Conservation (phyloP, 2,113 vertebrate genomes). For the Pelecanus crispus region DNA sequence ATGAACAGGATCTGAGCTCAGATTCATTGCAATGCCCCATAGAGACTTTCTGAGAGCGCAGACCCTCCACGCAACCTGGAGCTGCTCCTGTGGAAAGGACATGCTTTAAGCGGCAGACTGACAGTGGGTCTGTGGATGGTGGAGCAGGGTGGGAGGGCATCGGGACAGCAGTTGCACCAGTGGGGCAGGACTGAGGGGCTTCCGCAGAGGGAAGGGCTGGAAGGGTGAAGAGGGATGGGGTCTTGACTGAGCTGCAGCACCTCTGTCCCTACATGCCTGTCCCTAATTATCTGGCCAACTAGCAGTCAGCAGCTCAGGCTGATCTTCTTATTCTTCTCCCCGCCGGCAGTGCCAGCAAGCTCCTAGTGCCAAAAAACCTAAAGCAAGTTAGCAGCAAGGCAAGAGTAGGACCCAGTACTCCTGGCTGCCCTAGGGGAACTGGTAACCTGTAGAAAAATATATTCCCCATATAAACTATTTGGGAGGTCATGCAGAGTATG, state of each 20-base stretch:
- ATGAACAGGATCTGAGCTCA: not conserved
- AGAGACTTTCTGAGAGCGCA: not conserved
- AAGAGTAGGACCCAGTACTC: not conserved
- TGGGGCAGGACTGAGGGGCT: not conserved
- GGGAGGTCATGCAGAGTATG: not conserved
- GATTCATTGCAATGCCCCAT: not conserved
- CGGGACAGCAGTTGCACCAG: not conserved
- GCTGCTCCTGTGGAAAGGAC: not conserved
- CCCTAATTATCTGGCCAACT: not conserved
- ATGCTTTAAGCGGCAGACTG: not conserved
- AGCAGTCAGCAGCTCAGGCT: not conserved
- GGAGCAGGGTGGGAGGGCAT: not conserved
- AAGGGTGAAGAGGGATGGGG: not conserved
- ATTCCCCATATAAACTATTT: not conserved
- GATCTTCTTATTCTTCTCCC: not conserved
- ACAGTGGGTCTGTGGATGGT: not conserved
- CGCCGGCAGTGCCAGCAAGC: not conserved
- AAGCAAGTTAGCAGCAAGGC: not conserved
- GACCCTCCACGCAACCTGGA: not conserved
- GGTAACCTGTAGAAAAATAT: not conserved
- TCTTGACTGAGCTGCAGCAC: not conserved
- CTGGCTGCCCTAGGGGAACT: not conserved
- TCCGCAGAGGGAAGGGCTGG: not conserved
- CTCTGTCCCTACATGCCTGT: not conserved
- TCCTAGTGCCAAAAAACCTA: not conserved